Percentiles rank a stretch among this genome's conserved stretches.
phyloP scores from a whole-genome alignment of 2,113 vertebrate genomes.

The Tonatia bakeri region DNA sequence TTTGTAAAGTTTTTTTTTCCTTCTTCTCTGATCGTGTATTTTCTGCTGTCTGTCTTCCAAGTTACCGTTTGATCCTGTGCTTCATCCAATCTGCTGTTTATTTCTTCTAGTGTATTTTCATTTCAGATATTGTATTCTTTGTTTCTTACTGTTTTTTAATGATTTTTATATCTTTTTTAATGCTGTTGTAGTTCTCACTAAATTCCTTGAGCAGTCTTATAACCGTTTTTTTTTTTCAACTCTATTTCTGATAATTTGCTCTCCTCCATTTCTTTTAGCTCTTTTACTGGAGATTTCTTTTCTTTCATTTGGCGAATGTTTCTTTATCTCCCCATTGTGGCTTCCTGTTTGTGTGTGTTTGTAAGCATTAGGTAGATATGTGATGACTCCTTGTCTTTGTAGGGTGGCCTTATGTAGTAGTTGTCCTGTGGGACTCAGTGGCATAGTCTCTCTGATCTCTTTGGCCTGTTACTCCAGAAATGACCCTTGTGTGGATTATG shows the following conservation, averaged over 20 bases:
- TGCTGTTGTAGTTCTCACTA: not conserved
- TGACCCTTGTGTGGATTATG: not conserved
- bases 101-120: not conserved
- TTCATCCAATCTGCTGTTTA: not conserved
- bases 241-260: not conserved
- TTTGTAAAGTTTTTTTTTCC: not conserved
- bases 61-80: not conserved
- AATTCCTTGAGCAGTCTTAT: not conserved
- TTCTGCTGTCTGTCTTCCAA: not conserved
- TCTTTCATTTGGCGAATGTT: not conserved
- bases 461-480: not conserved
- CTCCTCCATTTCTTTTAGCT: not conserved
- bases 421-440: not conserved
- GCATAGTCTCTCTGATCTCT: not conserved
- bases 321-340: not conserved
- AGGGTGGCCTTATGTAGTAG: not conserved
- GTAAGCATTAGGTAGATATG: not conserved
- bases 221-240: not conserved
- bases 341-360: not conserved
- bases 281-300: not conserved
- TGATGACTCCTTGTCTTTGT: not conserved
- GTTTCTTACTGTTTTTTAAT: not conserved
- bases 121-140: not conserved
- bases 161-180: not conserved
- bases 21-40: not conserved